Evolutionary conservation across 2,113 vertebrate species (phyloP).

Genomic region (Vimba vimba): DNA sequence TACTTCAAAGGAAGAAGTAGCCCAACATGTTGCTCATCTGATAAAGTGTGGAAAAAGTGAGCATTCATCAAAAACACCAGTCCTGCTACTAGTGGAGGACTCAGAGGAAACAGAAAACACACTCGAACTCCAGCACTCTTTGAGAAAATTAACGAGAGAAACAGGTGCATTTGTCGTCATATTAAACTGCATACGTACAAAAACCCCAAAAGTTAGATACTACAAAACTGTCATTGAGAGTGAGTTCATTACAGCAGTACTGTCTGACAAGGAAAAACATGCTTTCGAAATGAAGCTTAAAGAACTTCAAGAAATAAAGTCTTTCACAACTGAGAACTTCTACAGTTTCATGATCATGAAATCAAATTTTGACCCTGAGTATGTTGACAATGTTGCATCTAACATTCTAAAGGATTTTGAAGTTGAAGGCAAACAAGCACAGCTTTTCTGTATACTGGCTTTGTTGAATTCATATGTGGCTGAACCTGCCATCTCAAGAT

Average conservation of each 20-base stretch:
- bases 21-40: slow-evolving; percentile 57
- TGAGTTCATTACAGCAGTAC: slow-evolving; percentile 53
- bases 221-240: not conserved
- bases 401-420: slow-evolving; percentile 60
- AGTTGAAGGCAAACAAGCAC: not conserved
- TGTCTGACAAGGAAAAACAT: slow-evolving; percentile 58
- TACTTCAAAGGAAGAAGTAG: slow-evolving; percentile 26
- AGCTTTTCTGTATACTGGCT: slow-evolving; percentile 54
- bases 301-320: slow-evolving; percentile 42
- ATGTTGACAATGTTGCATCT: slow-evolving; percentile 40
- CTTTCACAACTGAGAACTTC: not conserved
- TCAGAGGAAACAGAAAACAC: slow-evolving; percentile 53
- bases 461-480: slow-evolving; percentile 58
- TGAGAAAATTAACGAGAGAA: accelerated
- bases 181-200: slow-evolving; percentile 64
- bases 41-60: slow-evolving; percentile 61
- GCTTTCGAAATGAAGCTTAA: slow-evolving; percentile 66
- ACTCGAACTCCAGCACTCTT: not conserved
- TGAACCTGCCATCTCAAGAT: slow-evolving; percentile 52
- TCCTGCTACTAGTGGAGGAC: slow-evolving; percentile 65
- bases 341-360: slow-evolving; percentile 73
- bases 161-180: not conserved
- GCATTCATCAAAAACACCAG: not conserved
- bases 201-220: slow-evolving; percentile 22
- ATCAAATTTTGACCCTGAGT: slow-evolving; percentile 56